Evolutionary conservation across 2,797 vertebrate species (phyloP).

Genomic region (Centroberyx gerrardi): DNA sequence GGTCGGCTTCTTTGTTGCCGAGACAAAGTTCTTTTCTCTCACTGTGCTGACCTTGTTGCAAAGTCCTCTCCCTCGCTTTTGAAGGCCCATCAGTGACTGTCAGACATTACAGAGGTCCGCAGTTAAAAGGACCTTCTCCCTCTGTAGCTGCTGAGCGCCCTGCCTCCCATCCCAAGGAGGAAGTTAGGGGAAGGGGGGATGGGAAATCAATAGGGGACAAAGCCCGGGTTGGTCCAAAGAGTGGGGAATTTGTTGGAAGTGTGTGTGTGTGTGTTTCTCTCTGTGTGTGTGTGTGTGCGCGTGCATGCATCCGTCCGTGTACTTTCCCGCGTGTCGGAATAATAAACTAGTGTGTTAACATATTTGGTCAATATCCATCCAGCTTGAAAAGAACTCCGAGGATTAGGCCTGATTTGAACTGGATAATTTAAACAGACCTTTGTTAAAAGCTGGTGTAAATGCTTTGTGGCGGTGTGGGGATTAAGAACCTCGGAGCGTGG

Average conservation of each 20-base stretch:
- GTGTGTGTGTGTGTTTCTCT: background rate
- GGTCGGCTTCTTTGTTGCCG: conserved; percentile 51
- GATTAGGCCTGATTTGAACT: conserved; percentile 75
- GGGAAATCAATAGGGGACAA: conserved; percentile 39
- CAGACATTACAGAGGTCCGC: conserved; percentile 61
- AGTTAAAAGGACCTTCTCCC: conserved; percentile 46
- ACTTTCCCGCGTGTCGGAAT: conserved; percentile 51
- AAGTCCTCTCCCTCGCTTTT: conserved; percentile 51
- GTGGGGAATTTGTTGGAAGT: conserved; percentile 11
- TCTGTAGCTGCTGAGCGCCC: conserved; percentile 22
- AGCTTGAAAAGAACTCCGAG: conserved; percentile 49
- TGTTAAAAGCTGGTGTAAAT: conserved; percentile 72
- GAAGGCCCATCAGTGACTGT: conserved; percentile 62
- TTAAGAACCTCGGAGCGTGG: conserved; percentile 60
- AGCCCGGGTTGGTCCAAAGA: background rate
- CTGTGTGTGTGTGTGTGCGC: background rate
- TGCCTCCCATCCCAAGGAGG: conserved; percentile 36
- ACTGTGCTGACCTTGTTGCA: conserved; percentile 67
- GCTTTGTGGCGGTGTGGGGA: conserved; percentile 59
- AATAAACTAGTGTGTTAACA: conserved; percentile 47
- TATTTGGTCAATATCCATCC: conserved; percentile 67
- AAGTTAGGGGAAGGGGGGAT: conserved; percentile 42
- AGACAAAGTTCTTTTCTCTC: conserved; percentile 57
- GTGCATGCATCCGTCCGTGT: background rate
- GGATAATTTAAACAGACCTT: conserved; percentile 74